Evolutionary conservation across 2,113 vertebrate species (phyloP), one percentile per base, ranked within the genome.

Genomic region (Pithys albifrons): DNA sequence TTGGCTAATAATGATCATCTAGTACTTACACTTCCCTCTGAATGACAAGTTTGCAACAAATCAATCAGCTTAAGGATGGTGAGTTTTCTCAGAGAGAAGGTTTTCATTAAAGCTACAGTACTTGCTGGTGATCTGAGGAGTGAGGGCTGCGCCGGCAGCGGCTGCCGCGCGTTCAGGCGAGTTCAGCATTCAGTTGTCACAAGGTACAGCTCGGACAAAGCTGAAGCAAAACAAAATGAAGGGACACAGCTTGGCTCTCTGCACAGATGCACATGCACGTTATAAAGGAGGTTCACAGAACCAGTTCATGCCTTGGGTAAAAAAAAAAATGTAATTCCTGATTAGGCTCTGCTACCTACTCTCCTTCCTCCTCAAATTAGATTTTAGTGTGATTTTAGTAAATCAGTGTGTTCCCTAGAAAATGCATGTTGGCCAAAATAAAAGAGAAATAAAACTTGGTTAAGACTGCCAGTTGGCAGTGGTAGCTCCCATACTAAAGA

Each of bases 91-190:
- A 10, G 62, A 88, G 86, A 91, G 85, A 37, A 72, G 86, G 43
- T 55, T 83, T 72, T 67, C 80, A 4, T 91, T 89, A 92, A 95
- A 89, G 95, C 81, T 94, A 86, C 69, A 69, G 95, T 28, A 83
- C 94, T 75, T 78, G 95, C 95, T 88, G 97, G 95, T 85, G 61
- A 84, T 88, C 62, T 22, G 15, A 33, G 54, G 92, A 76, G 59
- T 3, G 54, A 89, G 94, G 16, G 27, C 49, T 19, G 16, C 2
- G 51, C 90, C n/a, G 29, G 22, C 19, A 27, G 72, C 1, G 46
- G 16, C 78, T 25, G 46, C 73, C 94, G 20, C 87, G 90, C 45
- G 0, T 19, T 41, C 33, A 55, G 94, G 91, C 69, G 54, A 89
- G 79, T 22, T 89, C 19, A 41, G 86, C 93, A 37, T 85, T 91